Conservation (phyloP, 1,140 invertebrate genomes). For the Sinonovacula constricta region DNA sequence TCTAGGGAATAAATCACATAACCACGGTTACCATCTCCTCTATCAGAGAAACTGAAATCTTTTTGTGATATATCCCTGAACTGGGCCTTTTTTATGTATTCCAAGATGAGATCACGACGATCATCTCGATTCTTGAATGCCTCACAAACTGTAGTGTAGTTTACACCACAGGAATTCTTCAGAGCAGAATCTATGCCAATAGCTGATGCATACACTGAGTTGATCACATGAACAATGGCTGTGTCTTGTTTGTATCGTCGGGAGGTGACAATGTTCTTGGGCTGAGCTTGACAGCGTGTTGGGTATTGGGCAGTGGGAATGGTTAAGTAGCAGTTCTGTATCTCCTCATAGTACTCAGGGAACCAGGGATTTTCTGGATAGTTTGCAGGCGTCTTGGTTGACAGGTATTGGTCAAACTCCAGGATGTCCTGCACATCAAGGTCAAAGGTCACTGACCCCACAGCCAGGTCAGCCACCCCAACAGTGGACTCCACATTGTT, state of each 20-base stretch:
- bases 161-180: slow-evolving; percentile 63
- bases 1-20: slow-evolving; percentile 63
- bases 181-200: slow-evolving; percentile 68
- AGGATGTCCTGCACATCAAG: slow-evolving; percentile 60
- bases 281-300: slow-evolving; percentile 51
- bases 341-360: slow-evolving; percentile 73
- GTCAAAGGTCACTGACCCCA: slow-evolving; percentile 65
- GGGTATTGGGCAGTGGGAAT: slow-evolving; percentile 57
- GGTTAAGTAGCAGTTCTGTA: slow-evolving; percentile 70
- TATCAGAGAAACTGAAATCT: slow-evolving; percentile 63
- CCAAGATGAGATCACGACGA: slow-evolving; percentile 55
- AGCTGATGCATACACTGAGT: slow-evolving; percentile 71
- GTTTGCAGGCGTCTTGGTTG: slow-evolving; percentile 65
- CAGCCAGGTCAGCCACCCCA: slow-evolving; percentile 59
- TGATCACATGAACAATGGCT: slow-evolving; percentile 70
- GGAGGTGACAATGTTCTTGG: slow-evolving; percentile 57
- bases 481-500: slow-evolving; percentile 62
- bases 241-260: slow-evolving; percentile 67
- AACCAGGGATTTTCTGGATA: slow-evolving; percentile 76
- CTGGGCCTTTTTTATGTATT: slow-evolving; percentile 63
- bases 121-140: slow-evolving; percentile 59
- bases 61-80: slow-evolving; percentile 65
- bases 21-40: slow-evolving; percentile 67
- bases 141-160: slow-evolving; percentile 71
- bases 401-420: slow-evolving; percentile 69